Base-by-base conservation (phyloP, 1,140 invertebrate genomes). In the Venturia canescens region DNA sequence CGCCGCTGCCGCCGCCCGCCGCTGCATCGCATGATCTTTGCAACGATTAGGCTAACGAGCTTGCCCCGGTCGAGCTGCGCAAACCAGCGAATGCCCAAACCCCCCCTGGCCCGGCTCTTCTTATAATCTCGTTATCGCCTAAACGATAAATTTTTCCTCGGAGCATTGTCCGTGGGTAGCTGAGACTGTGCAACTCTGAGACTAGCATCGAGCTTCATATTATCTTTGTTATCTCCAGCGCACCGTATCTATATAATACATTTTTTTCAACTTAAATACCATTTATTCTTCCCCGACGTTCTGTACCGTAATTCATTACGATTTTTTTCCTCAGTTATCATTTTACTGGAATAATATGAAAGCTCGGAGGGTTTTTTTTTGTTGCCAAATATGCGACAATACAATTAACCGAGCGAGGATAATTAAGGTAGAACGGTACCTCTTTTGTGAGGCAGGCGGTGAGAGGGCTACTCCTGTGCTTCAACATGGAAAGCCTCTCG, bases 41-140 rank as follows among this genome's bases (percentile, higher is more conserved):
- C 18, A 63, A 76, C 72, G 72, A 76, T 76, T 76, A 76, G 72
- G 72, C 72, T 76, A 76, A 76, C 72, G 72, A 76, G 72, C 72
- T 76, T 76, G 57, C 29, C 50, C 38, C 26, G 23, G 34, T 13
- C 44, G 3, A 31, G 21, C 38, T 29, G 48, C 44, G 48, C 71
- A 74, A n/a, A 53, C 44, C 44, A 6, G 29, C 66, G 18, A 69
- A 69, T 29, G 31, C 27, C 66, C 26, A 69, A 69, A 69, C n/a
- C 66, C 66, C n/a, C 66, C 66, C 66, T 6, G 66, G 44, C 16
- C 44, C 44, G 11, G 48, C 38, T 50, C 44, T 48, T 74, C 71
- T 74, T 74, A 50, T 74, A 74, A 44, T 53, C 71, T 74, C 71
- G 71, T 74, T 74, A 74, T 74, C 71, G 71, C 44, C 11, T 23